Evolutionary conservation across 2,113 vertebrate species (phyloP), one percentile per base, ranked within the genome.

Genomic region (Centropus unirufus): DNA sequence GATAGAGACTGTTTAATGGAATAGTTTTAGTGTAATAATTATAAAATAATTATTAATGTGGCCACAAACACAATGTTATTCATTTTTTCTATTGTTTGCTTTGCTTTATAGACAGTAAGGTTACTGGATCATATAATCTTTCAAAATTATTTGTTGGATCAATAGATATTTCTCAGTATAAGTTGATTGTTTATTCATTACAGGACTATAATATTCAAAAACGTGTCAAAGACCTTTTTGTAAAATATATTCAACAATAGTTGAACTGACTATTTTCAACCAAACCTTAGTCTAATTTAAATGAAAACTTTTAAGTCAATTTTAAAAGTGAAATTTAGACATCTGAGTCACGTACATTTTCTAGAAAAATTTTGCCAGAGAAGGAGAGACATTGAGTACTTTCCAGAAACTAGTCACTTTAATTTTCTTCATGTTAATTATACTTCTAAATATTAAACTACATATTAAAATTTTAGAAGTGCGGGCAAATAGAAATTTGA

Each of bases 81-180:
- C 42, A 5, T 2, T 63, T 85, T 78, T 67, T 30, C 57, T 72
- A 0, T 30, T 62, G 4, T 72, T 75, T 59, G 12, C 36, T 89
- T 89, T 77, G 18, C 27, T 69, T 90, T 72, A 58, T 24, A 67
- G 22, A 34, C 6, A 44, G 26, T 42, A 40, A 70, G 3, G 24
- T 86, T 87, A 34, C 61, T 44, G 36, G 29, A 58, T 62, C 39
- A 29, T 32, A 24, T 42, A 0, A n/a, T 57, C 19, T 82, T 93
- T 81, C 30, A 94, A 66, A 95, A 90, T 94, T 90, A 72, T 92
- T 92, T 54, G 26, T 72, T 80, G 63, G 49, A 51, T 54, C 47
- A 69, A 30, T 77, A 89, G 61, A 64, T 93, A 83, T 40, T 88
- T 96, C 19, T 77, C 18, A 64, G 5, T 40, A 49, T 78, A 84